Evolutionary conservation across 23 tunicate genomes (phyloP), one percentile per base, ranked within the genome.

Genomic region (Corella eumyota): DNA sequence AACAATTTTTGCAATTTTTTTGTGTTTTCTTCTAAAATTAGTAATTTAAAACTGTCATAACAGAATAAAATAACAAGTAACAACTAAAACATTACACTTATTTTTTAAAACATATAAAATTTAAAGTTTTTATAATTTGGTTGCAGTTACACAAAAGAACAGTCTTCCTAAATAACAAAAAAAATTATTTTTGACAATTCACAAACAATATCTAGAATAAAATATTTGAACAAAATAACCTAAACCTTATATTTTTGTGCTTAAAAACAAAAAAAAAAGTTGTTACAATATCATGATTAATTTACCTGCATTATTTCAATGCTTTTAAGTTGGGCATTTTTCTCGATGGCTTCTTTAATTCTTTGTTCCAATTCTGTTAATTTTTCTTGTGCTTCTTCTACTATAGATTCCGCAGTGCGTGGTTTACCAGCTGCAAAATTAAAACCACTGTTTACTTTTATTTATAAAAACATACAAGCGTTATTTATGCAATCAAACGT

Each of bases 311-410:
- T 55, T 58, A 65, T 58, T 69, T 84, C 94, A 19, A 84, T 45
- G 31, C 69, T 67, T 58, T 75, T 84, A 21, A 84, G 59, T 35
- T 84, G 77, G 30, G 81, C 94, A 69, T 84, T 84, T 33, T 68
- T 84, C 62, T 84, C 94, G 56, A 84, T 84, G n/a, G 81, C 81
- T 50, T 84, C 74, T 69, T 84, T 84, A 27, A 84, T 84, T 35
- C 94, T 50, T 36, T 75, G 81, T 58, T 84, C 94, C n/a, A 84
- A 64, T 58, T 84, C 78, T 11, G 75, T 68, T 56, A 84, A 47
- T 60, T 82, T 67, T 30, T 73, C 82, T 45, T 75, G 71, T 1
- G 82, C 82, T 58, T 75, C 82, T 45, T 75, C 82, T 7, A 75
- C 82, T 17, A 75, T 75, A 2, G 82, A 75, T 57, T 75, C 82